These are phyloP conservation scores for Drosophila picticornis DNA, from an alignment of 2,888 invertebrate species.

Conservation along the genomic window DNA sequence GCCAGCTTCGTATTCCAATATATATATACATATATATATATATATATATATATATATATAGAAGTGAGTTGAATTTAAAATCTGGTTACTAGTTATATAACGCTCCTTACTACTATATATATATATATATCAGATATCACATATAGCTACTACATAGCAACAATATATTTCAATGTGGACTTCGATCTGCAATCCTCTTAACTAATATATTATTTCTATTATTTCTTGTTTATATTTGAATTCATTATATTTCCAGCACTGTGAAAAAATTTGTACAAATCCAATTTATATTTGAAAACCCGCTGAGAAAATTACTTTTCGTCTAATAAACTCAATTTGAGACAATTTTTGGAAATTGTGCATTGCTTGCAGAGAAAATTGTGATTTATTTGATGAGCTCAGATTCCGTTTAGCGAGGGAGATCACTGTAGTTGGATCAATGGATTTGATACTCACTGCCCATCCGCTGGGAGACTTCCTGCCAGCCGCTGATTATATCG, in stretches of 20 bases:
- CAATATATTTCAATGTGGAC: background rate
- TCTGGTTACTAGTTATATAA: background rate
- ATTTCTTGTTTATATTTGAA: background rate
- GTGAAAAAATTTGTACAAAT: background rate
- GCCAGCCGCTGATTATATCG: constrained; percentile 82
- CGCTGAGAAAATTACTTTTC: background rate
- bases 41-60: too few relatives aligned
- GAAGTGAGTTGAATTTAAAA: background rate
- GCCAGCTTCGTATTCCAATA: too few relatives aligned
- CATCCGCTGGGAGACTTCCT: constrained; percentile 79
- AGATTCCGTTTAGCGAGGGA: background rate
- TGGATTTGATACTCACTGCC: constrained; percentile 74
- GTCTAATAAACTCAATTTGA: background rate
- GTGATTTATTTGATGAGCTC: background rate
- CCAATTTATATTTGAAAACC: background rate
- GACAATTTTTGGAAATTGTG: background rate
- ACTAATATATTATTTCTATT: background rate
- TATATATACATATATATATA: too few relatives aligned
- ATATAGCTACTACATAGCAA: background rate
- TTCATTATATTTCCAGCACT: background rate
- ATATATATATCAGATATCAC: too few relatives aligned
- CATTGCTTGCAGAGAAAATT: background rate
- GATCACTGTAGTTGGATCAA: constrained; percentile 7
- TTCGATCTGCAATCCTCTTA: background rate
- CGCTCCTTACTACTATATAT: background rate